Percentiles rank a stretch among this genome's conserved stretches.
phyloP scores from a whole-genome alignment of 2,113 vertebrate species.

The Athene cunicularia region DNA sequence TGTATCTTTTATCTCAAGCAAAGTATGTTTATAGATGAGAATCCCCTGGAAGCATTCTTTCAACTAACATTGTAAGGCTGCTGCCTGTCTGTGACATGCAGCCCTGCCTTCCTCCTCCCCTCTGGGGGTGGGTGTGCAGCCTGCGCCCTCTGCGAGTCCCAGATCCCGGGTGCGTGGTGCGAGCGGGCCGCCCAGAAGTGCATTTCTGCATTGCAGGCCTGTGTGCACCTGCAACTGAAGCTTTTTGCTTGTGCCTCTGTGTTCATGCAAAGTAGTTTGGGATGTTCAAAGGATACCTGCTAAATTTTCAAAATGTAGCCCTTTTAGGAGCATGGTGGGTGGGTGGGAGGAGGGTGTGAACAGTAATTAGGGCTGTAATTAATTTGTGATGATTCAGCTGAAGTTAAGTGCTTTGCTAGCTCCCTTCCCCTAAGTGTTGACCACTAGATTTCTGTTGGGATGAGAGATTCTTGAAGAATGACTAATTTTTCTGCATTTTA shows the following conservation, averaged over 20 bases:
- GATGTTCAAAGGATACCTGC: neutral
- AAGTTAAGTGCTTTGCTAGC: slow-evolving; percentile 9
- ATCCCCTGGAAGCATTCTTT: neutral
- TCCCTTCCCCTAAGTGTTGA: slow-evolving; percentile 42
- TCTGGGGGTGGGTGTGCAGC: neutral
- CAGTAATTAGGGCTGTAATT: neutral
- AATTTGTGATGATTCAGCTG: slow-evolving; percentile 9
- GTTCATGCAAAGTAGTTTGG: neutral
- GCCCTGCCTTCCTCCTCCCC: neutral
- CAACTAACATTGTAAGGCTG: neutral
- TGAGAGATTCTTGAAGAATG: neutral
- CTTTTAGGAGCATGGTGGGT: neutral
- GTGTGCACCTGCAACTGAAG: neutral
- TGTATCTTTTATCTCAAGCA: neutral
- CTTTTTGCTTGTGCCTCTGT: neutral
- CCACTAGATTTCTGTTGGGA: slow-evolving; percentile 48
- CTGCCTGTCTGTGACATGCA: neutral
- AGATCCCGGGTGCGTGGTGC: accelerated
- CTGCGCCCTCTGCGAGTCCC: neutral
- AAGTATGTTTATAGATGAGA: neutral
- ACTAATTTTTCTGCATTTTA: slow-evolving; percentile 79
- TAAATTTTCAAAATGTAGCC: neutral
- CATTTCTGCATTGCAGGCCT: neutral
- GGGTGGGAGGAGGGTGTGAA: neutral
- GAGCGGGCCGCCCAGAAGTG: neutral